Evolutionary conservation across 2,113 vertebrate species (phyloP), one percentile per base, ranked within the genome.

Genomic region (Scomber colias): DNA sequence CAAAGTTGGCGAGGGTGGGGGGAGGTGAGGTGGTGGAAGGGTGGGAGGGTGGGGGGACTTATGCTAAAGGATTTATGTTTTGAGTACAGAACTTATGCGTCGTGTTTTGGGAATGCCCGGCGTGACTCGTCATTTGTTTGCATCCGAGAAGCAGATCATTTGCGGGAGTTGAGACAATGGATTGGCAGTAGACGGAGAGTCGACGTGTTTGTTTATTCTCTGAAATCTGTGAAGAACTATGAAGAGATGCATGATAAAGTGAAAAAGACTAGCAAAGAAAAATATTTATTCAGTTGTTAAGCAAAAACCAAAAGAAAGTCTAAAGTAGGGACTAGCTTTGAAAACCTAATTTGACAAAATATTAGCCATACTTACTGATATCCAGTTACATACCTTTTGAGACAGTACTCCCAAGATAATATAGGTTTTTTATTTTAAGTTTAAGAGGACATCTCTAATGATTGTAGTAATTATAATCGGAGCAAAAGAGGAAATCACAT

Each of bases 121-220:
- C 7, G 17, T 53, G 69, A 75, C 75, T 68, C n/a, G 5, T 24
- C n/a, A 61, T 89, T 85, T 89, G 89, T 92, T 90, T 89, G 88
- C 82, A 86, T 85, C 81, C 55, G 40, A 67, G 60, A 46, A 61
- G 44, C 40, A 11, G 66, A 77, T 83, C 56, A n/a, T 60, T 74
- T 21, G 21, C 15, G 57, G 55, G 62, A 46, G 27, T 21, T 70
- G 68, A 49, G 59, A 71, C 40, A 60, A 27, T 31, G 48, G 49
- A 62, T 57, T 56, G 74, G 53, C 53, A 57, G 3, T 15, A 14
- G 45, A 62, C 48, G 72, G 69, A 76, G 64, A 63, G 55, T 60
- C 53, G 19, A 17, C 9, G 57, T 68, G 71, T 88, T 77, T 82
- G 61, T 84, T 81, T 77, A 46, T 11, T 56, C 45, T 10, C 15